Evolutionary conservation across 1,140 invertebrate species (phyloP), one percentile per base, ranked within the genome.

Genomic region (Drosophila kohkoa): DNA sequence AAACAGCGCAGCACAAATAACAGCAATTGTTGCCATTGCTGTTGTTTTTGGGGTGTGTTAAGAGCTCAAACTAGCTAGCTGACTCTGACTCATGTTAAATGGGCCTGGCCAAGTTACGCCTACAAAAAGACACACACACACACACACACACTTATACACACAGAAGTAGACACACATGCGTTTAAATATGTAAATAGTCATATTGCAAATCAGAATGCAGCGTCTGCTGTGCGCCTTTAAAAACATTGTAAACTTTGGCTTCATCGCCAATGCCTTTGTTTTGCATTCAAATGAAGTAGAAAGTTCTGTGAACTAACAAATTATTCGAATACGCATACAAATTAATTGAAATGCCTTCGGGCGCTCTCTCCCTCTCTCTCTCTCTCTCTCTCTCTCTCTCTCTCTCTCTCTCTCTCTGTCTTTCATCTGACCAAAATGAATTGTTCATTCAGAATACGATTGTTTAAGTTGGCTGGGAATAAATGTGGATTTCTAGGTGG

Each of bases 271-370:
- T 35, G 45, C 51, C 59, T 55, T 77, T 57, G 73, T 59, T 77
- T 65, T 80, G 81, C 69, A 83, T 83, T 83, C 73, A 83, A 83
- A 83, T 83, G 81, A 83, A 83, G 81, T 85, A 83, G 81, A 83
- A 83, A 83, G 81, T 83, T 83, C 81, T 83, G 49, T 54, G 51
- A 32, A 8, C 15, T 57, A 46, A n/a, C 55, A 75, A 68, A 57
- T 54, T 43, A 65, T 62, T 49, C 25, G 43, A 48, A 69, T 57
- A 46, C 49, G 38, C 7, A 65, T 28, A 57, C 6, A 58, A 54
- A 70, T 67, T 66, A 69, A 83, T 83, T 79, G 55, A 75, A 77
- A 83, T 83, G 81, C 76, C 59, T 49, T 16, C 57, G 72, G 46
- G 28, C 73, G 79, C 78, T 67, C 11, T 46, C 41, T 8, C 10